Percentiles rank a stretch among this genome's conserved stretches.
Conservation (phyloP, 2,888 invertebrate species). For the Sinodicranocentrus sp. region DNA sequence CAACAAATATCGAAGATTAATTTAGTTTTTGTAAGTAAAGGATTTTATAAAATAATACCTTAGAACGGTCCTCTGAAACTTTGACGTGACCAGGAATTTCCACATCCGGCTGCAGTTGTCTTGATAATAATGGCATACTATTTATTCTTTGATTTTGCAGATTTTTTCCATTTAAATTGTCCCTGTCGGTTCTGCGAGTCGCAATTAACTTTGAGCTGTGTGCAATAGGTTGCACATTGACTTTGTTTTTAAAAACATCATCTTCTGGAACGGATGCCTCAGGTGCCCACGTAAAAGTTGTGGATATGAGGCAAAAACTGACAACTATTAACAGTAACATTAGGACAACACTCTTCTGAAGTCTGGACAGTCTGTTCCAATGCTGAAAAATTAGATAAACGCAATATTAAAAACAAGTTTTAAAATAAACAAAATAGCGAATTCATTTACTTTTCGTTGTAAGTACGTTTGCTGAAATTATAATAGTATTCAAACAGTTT, state of each 20-base stretch:
- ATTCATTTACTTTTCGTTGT: too few relatives aligned
- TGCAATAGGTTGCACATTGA: slow-evolving; percentile 23
- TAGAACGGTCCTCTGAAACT: slow-evolving; percentile 27
- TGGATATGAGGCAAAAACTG: slow-evolving; percentile 79
- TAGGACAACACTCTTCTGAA: slow-evolving; percentile 88
- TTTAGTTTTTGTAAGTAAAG: not conserved
- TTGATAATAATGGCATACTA: slow-evolving; percentile 25
- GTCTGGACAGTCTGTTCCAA: slow-evolving; percentile 91
- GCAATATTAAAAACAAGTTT: slow-evolving; percentile 3
- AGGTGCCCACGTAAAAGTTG: slow-evolving; percentile 52
- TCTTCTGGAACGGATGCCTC: slow-evolving; percentile 26
- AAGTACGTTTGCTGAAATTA: too few relatives aligned
- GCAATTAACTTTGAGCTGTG: too few relatives aligned
- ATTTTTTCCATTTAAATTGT: not conserved
- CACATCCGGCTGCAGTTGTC: slow-evolving; percentile 31
- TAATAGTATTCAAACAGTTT: too few relatives aligned
- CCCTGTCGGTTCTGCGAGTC: too few relatives aligned
- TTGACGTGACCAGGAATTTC: too few relatives aligned
- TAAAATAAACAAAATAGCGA: not conserved
- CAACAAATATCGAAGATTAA: too few relatives aligned
- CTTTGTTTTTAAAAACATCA: slow-evolving; percentile 30
- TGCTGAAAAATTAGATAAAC: slow-evolving; percentile 80
- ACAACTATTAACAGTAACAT: slow-evolving; percentile 83
- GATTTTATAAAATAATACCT: not conserved
- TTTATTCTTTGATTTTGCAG: not conserved